Conservation (phyloP, 2,888 invertebrate genomes). For the Heliconius aoede region DNA sequence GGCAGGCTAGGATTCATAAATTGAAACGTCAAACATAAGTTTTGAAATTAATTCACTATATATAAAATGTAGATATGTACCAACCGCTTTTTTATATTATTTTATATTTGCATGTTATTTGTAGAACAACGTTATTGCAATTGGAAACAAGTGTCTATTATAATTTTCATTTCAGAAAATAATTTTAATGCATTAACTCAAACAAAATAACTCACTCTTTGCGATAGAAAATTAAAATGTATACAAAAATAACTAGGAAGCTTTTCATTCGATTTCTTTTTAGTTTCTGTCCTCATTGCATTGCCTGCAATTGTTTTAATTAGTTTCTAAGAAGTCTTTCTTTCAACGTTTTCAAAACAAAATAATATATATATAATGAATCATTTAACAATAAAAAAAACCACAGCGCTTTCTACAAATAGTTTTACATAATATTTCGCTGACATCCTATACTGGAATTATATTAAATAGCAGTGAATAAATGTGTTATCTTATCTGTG, state of each 20-base stretch:
- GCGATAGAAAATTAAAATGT: background rate
- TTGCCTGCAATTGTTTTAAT: background rate
- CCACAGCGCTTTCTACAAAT: background rate
- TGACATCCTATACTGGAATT: background rate
- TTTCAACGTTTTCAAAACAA: background rate
- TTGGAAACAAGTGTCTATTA: background rate
- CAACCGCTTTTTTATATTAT: too few species aligned
- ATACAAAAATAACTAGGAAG: background rate
- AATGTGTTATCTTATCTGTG: constrained; percentile 18
- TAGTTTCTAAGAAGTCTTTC: too few species aligned
- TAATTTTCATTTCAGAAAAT: background rate
- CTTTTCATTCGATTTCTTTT: background rate
- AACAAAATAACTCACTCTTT: background rate
- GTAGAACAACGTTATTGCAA: background rate
- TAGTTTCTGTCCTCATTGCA: background rate
- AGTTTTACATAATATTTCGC: background rate
- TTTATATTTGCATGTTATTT: too few species aligned
- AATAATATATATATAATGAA: background rate
- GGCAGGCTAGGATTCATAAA: too few species aligned
- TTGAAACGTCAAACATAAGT: too few species aligned
- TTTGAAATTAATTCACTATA: too few species aligned
- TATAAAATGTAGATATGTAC: too few species aligned
- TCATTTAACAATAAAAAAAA: background rate
- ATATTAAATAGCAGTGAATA: background rate
- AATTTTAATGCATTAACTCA: background rate